Evolutionary conservation across 2,888 invertebrate species (phyloP), one percentile per base, ranked within the genome.

Genomic region (Luperina nickerlii): DNA sequence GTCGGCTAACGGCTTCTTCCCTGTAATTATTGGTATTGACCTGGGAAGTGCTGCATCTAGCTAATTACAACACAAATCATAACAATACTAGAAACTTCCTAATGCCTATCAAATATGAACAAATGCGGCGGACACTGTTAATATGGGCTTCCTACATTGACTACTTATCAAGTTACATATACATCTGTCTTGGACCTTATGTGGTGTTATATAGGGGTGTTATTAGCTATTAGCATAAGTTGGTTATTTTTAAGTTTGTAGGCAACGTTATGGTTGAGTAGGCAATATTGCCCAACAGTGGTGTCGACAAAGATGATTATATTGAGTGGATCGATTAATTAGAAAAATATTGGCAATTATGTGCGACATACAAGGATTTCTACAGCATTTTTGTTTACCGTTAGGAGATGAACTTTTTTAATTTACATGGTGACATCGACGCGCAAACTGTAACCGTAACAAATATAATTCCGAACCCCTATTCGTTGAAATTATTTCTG

Each of bases 271-370:
- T 81, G 87, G 83, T 74, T 79, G 78, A 88, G 74, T 73, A 78
- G 68, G 51, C 38, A 76, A 85, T 81, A 42, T 88, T 87, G 74
- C 84, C 13, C 72, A 85, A 88, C 69, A 73, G 65, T 81, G 69
- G 67, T 73, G 84, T 71, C 87, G 79, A 84, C 87, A 82, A 80
- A 80, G 74, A 68, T 85, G 79, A 79, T 83, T 83, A 79, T 79
- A 75, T 86, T 78, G 60, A 73, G 77, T 70, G 67, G 74, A 69
- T 82, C 77, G 72, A 81, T 80, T 67, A 75, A 78, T 73, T 76
- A 15, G 51, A 38, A 11, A 42, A 13, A n/a, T 32, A 63, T 76
- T 74, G 27, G 69, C 72, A 76, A 85, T 54, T 32, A 8, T 24
- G 6, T 27, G 48, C 38, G 63, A 38, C 71, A n/a, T 18, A 51